Conservation (phyloP, 2,797 vertebrate species). For the Enteromius radiatus region DNA sequence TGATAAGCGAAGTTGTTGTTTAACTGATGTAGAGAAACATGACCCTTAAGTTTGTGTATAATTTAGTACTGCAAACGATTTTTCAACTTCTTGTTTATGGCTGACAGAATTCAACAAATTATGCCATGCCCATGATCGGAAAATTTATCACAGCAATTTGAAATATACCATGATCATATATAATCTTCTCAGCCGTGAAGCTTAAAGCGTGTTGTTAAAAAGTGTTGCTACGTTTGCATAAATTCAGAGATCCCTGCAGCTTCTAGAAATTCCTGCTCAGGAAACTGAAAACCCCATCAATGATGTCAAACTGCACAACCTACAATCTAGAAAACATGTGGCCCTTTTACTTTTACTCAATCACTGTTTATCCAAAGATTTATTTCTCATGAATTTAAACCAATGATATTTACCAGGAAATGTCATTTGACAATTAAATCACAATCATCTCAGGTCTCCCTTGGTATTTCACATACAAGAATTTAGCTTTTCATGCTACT, state of each 20-base stretch:
- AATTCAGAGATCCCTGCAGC: conserved; percentile 8
- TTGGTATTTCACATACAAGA: neutral
- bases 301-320: conserved; percentile 16
- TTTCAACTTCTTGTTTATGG: conserved; percentile 8
- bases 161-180: neutral
- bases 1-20: neutral
- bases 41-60: neutral
- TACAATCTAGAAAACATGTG: conserved; percentile 23
- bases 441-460: neutral
- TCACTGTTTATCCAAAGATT: neutral
- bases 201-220: neutral
- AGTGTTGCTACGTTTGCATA: conserved; percentile 15
- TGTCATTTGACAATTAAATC: neutral
- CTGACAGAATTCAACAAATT: neutral
- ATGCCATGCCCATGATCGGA: neutral
- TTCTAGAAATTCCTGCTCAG: conserved; percentile 28
- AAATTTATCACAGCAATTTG: conserved; percentile 13
- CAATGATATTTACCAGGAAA: neutral
- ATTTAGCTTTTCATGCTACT: neutral
- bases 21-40: conserved; percentile 11
- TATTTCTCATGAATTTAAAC: neutral
- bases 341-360: neutral
- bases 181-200: conserved; percentile 9
- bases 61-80: neutral
- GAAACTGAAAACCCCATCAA: neutral